These are phyloP conservation scores for Hestina assimilis DNA, from an alignment of 1,140 invertebrate species.

Conservation along the genomic window DNA sequence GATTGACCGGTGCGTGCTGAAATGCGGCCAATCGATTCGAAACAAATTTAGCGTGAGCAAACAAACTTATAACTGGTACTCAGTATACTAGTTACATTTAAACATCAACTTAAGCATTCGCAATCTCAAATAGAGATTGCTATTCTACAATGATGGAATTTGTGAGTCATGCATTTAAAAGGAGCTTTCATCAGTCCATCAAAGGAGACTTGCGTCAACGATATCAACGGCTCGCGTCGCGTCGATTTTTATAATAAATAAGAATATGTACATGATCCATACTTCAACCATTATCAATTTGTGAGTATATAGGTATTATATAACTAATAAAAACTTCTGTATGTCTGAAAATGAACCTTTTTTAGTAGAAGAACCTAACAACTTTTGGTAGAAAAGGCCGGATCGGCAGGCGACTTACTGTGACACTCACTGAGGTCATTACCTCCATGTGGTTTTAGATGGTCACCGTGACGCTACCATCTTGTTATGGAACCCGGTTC, in stretches of 20 bases:
- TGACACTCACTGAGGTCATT: too few species aligned
- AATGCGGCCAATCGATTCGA: slow-evolving; percentile 64
- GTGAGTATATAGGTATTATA: too few species aligned
- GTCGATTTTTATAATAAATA: slow-evolving; percentile 13
- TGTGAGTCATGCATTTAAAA: slow-evolving; percentile 54
- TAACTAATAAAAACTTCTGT: too few species aligned
- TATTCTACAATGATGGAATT: slow-evolving; percentile 34
- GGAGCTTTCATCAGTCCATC: slow-evolving; percentile 49
- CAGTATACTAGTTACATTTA: slow-evolving; percentile 25
- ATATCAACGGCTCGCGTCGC: too few species aligned
- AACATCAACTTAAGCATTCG: slow-evolving; percentile 21
- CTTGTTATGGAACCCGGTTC: too few species aligned
- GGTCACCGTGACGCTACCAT: too few species aligned
- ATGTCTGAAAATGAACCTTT: too few species aligned
- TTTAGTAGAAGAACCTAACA: too few species aligned
- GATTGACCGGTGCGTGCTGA: slow-evolving; percentile 59
- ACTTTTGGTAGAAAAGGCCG: too few species aligned
- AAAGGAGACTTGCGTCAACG: slow-evolving; percentile 25
- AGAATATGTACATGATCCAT: neutral
- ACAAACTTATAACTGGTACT: slow-evolving; percentile 33
- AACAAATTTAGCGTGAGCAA: slow-evolving; percentile 57
- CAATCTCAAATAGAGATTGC: slow-evolving; percentile 45
- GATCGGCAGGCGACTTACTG: too few species aligned
- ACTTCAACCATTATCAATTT: too few species aligned
- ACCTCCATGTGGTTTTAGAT: too few species aligned